These are phyloP conservation scores for Sphinx pinastri DNA, from an alignment of 2,888 invertebrate species.

Conservation along the genomic window DNA sequence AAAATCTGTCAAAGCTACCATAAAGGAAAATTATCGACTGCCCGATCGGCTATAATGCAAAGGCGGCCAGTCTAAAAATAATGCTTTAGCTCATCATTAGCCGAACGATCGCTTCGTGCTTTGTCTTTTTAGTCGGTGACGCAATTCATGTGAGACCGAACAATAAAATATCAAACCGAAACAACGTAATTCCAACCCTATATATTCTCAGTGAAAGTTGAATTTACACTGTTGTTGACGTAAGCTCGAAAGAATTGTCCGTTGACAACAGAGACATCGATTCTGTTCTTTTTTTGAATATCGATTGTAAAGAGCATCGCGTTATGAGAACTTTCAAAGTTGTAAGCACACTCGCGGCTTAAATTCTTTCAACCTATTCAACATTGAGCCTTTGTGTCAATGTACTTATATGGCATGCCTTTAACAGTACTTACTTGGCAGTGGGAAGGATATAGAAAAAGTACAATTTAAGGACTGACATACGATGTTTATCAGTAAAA, in stretches of 20 bases:
- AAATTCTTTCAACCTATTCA: constrained; percentile 70
- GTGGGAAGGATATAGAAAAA: background rate
- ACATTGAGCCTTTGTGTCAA: constrained; percentile 61
- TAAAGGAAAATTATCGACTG: constrained; percentile 64
- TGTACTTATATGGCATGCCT: constrained; percentile 50
- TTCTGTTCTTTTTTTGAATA: constrained; percentile 81
- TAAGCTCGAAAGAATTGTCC: constrained; percentile 75
- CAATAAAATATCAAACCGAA: constrained; percentile 58
- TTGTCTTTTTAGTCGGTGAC: constrained; percentile 83
- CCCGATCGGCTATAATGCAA: constrained; percentile 66
- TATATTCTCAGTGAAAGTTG: constrained; percentile 38
- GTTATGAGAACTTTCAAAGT: constrained; percentile 77
- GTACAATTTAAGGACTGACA: background rate
- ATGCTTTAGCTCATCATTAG: constrained; percentile 80
- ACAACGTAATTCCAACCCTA: constrained; percentile 47
- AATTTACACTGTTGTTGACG: constrained; percentile 37
- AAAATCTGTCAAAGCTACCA: constrained; percentile 53
- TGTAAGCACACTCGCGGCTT: constrained; percentile 65
- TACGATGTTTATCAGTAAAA: background rate
- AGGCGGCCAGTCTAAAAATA: constrained; percentile 72
- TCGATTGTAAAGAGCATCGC: constrained; percentile 82
- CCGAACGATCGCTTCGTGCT: constrained; percentile 72
- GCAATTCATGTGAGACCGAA: constrained; percentile 78
- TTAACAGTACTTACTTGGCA: constrained; percentile 44
- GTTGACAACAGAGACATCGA: constrained; percentile 84